A percentile compares a stretch with the other conserved stretches of the same genome.
These are phyloP conservation scores for Coenobita brevimanus DNA, from an alignment of 1,140 invertebrate species.

Conservation along the genomic window DNA sequence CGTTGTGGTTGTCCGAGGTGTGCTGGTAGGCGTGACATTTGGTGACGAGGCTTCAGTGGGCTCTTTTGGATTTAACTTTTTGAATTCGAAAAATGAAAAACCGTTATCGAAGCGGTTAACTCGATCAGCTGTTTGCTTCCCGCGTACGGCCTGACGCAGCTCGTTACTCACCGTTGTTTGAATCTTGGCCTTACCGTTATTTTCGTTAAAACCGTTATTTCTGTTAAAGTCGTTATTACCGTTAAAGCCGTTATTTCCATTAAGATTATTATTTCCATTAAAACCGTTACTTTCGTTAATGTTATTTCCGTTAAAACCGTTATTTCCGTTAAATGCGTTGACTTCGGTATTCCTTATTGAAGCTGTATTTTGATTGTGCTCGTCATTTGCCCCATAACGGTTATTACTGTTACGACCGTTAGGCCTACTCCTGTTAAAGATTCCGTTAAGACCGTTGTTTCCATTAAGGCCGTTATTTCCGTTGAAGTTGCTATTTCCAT, in stretches of 20 bases:
- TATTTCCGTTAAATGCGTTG: background rate
- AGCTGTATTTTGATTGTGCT: background rate
- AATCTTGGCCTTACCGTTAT: background rate
- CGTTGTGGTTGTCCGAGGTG: too few relatives aligned
- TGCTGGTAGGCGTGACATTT: too few relatives aligned
- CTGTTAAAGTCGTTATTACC: background rate
- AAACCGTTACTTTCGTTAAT: background rate
- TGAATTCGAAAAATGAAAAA: too few relatives aligned
- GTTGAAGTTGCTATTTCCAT: slow-evolving; percentile 3
- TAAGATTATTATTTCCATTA: background rate
- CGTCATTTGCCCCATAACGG: background rate
- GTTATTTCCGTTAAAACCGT: background rate
- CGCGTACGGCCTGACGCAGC: too few relatives aligned
- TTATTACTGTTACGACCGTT: background rate
- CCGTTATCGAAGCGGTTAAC: too few relatives aligned
- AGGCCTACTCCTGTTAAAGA: background rate
- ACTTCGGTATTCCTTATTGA: background rate
- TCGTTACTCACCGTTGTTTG: too few relatives aligned
- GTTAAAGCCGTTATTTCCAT: background rate
- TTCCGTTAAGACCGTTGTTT: background rate
- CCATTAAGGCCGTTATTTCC: background rate
- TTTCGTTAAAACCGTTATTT: background rate
- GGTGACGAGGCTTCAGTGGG: too few relatives aligned
- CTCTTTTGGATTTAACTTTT: too few relatives aligned
- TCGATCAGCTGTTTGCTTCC: too few relatives aligned